Evolutionary conservation across 2,113 vertebrate genomes (phyloP).

Genomic region (Caretta caretta): DNA sequence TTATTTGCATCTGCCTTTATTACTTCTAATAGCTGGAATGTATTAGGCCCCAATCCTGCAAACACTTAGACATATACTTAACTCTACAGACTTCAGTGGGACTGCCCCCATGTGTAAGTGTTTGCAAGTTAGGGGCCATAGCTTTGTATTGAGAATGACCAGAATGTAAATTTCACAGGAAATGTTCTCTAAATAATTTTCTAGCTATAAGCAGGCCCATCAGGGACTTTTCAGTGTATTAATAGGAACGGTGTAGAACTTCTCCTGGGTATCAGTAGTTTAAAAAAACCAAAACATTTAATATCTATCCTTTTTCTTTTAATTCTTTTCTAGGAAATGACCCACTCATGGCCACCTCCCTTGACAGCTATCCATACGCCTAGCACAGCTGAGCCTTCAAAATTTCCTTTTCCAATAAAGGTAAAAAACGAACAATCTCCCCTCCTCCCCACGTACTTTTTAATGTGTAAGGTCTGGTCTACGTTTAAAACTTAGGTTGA

Average conservation of each 20-base stretch:
- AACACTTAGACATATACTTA: background rate
- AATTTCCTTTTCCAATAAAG: slow-evolving; percentile 85
- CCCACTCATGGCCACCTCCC: slow-evolving; percentile 92
- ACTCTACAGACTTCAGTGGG: background rate
- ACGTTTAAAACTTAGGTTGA: background rate
- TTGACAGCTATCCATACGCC: slow-evolving; percentile 90
- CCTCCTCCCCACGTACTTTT: background rate
- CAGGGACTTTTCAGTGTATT: background rate
- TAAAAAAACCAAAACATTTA: background rate
- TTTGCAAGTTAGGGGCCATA: background rate
- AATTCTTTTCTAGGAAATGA: slow-evolving; percentile 90
- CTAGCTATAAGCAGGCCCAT: rapidly evolving
- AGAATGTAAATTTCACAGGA: background rate
- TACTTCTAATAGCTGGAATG: background rate
- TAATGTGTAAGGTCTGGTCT: background rate
- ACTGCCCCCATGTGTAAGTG: background rate
- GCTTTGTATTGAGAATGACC: background rate
- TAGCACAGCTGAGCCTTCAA: slow-evolving; percentile 83
- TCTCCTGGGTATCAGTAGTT: background rate
- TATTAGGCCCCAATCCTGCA: background rate
- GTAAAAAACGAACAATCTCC: slow-evolving; percentile 70
- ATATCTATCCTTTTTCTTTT: background rate
- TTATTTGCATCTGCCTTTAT: background rate
- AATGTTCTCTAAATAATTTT: rapidly evolving
- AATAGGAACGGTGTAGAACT: rapidly evolving